phyloP scores from a whole-genome alignment of 2,888 invertebrate genomes.

The Malachius bipustulatus region DNA sequence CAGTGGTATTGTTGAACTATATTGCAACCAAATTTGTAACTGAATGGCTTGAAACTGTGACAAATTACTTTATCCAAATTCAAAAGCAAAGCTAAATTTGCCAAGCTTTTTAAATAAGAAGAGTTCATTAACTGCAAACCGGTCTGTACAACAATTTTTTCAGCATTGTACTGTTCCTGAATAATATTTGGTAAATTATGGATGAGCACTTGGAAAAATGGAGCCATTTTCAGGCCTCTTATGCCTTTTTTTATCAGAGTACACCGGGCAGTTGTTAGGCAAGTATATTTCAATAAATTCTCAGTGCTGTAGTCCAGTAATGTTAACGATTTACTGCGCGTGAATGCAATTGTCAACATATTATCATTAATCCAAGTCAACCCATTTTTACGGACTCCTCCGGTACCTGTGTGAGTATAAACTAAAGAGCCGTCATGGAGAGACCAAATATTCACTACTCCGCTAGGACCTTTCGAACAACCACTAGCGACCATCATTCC shows the following conservation, averaged over 20 bases:
- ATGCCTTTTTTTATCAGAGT: constrained; percentile 42
- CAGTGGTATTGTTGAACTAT: constrained; percentile 43
- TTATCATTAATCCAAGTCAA: constrained; percentile 41
- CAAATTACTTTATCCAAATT: constrained; percentile 43
- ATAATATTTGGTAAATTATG: constrained; percentile 41
- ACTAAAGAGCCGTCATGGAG: constrained; percentile 45
- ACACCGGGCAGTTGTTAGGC: constrained; percentile 41
- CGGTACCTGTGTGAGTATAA: constrained; percentile 41
- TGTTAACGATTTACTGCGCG: constrained; percentile 42
- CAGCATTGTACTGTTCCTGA: constrained; percentile 42
- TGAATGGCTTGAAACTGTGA: constrained; percentile 38
- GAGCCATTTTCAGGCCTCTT: constrained; percentile 41
- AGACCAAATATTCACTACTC: constrained; percentile 50
- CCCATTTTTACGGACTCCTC: constrained; percentile 39
- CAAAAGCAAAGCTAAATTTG: constrained; percentile 42
- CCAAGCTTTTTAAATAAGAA: constrained; percentile 44
- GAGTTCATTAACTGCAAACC: constrained; percentile 49
- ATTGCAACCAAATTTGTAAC: constrained; percentile 32
- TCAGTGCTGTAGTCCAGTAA: constrained; percentile 38
- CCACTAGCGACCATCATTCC: constrained; percentile 45
- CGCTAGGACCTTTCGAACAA: constrained; percentile 36
- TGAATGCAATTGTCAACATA: constrained; percentile 42
- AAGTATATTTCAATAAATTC: constrained; percentile 35
- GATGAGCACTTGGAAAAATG: constrained; percentile 41
- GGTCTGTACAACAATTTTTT: constrained; percentile 44